A percentile compares a stretch with the other conserved stretches of the same genome.
Conservation (phyloP, 2,113 vertebrate species). For the Psilopsiagon aymara region DNA sequence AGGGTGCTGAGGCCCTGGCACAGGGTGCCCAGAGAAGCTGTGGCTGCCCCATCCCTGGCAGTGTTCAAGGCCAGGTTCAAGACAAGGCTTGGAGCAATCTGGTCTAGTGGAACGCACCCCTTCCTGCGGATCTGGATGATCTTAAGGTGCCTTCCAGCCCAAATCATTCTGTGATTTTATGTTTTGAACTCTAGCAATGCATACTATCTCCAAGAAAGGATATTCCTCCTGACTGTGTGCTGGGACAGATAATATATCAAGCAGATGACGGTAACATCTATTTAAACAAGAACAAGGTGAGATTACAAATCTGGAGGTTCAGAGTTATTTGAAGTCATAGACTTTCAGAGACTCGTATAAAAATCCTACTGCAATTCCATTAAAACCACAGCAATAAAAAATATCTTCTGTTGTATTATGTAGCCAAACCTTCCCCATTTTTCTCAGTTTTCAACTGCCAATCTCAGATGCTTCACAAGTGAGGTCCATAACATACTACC, state of each 20-base stretch:
- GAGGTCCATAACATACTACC: not conserved
- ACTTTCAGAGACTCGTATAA: not conserved
- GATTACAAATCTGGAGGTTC: not conserved
- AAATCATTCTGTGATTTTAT: not conserved
- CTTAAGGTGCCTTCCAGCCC: not conserved
- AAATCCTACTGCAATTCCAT: not conserved
- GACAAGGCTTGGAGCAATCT: not conserved
- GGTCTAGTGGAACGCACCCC: not conserved
- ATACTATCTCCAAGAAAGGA: rapidly evolving
- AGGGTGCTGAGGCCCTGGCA: not conserved
- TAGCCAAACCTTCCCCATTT: not conserved
- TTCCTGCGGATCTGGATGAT: not conserved
- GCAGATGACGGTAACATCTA: not conserved
- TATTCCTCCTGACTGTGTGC: not conserved
- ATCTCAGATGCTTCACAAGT: not conserved
- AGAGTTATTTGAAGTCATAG: not conserved
- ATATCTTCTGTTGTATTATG: not conserved
- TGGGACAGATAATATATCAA: not conserved
- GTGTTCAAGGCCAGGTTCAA: not conserved
- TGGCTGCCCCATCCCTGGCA: not conserved
- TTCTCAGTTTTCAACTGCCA: not conserved
- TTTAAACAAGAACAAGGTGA: not conserved
- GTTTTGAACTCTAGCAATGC: not conserved
- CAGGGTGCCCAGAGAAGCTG: not conserved
- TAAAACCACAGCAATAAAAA: not conserved